These are phyloP conservation scores for Cyprinella venusta DNA, from an alignment of 2,797 vertebrate genomes.

Conservation along the genomic window DNA sequence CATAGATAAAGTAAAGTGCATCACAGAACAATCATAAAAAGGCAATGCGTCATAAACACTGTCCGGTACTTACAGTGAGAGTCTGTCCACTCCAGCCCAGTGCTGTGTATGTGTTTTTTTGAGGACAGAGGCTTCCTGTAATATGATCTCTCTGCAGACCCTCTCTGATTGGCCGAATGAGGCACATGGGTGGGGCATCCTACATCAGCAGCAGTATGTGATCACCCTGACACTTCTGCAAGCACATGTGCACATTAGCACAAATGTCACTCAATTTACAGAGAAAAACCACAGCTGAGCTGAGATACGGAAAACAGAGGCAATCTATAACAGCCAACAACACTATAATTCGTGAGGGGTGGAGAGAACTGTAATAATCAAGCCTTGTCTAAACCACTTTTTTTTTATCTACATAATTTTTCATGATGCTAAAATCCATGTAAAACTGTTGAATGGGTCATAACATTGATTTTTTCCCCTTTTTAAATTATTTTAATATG, in stretches of 20 bases:
- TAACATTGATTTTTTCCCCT: too few relatives aligned
- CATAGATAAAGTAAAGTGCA: background rate
- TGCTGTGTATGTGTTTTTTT: background rate
- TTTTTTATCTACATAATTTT: background rate
- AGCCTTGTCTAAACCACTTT: background rate
- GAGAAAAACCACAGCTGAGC: background rate
- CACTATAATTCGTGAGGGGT: background rate
- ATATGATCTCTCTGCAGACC: constrained; percentile 13
- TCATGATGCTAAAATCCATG: background rate
- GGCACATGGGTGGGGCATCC: background rate
- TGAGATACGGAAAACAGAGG: background rate
- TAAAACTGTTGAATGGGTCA: background rate
- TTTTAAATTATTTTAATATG: background rate
- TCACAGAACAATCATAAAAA: constrained; percentile 2
- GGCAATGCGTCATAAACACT: background rate
- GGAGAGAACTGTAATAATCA: background rate
- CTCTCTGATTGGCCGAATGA: constrained; percentile 2
- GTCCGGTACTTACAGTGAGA: constrained; percentile 33
- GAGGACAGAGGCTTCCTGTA: constrained; percentile 5
- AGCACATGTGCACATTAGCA: background rate
- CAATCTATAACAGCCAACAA: background rate
- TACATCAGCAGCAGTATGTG: background rate
- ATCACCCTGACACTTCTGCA: background rate
- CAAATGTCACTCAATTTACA: background rate
- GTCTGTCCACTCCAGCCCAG: background rate